Conservation (phyloP, 2,113 vertebrate genomes). For the Pycnonotus jocosus region DNA sequence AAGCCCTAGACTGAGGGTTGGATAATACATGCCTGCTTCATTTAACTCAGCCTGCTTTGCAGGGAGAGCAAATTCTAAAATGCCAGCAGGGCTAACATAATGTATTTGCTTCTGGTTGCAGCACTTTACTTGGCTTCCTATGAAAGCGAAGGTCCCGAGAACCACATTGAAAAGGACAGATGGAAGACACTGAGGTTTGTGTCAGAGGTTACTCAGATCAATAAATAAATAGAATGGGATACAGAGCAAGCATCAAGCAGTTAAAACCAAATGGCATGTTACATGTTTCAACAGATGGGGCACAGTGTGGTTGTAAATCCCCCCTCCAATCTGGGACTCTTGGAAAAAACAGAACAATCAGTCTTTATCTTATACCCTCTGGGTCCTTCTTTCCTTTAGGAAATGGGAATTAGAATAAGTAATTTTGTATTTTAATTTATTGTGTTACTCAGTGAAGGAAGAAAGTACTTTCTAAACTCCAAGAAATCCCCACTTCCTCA, state of each 20-base stretch:
- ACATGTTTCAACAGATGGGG: conserved; percentile 7
- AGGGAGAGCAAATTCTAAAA: background rate
- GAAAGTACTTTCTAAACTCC: background rate
- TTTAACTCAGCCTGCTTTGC: background rate
- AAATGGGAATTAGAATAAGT: background rate
- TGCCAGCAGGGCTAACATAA: background rate
- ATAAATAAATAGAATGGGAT: background rate
- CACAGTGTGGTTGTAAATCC: background rate
- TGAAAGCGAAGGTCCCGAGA: conserved; percentile 92
- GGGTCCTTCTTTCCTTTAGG: background rate
- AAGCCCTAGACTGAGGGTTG: background rate
- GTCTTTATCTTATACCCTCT: background rate
- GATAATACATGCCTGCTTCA: background rate
- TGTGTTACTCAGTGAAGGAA: background rate
- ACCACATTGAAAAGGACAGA: conserved; percentile 92
- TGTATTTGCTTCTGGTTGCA: conserved; percentile 55
- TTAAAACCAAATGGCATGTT: background rate
- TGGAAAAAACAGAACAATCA: background rate
- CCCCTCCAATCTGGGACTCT: background rate
- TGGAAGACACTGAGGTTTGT: conserved; percentile 94
- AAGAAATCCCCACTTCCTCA: background rate
- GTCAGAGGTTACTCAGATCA: background rate
- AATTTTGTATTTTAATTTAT: background rate
- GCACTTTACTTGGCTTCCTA: conserved; percentile 92
- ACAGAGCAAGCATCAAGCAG: background rate